These are phyloP conservation scores for Apolygus lucorum DNA, from an alignment of 1,140 invertebrate species.

Conservation along the genomic window DNA sequence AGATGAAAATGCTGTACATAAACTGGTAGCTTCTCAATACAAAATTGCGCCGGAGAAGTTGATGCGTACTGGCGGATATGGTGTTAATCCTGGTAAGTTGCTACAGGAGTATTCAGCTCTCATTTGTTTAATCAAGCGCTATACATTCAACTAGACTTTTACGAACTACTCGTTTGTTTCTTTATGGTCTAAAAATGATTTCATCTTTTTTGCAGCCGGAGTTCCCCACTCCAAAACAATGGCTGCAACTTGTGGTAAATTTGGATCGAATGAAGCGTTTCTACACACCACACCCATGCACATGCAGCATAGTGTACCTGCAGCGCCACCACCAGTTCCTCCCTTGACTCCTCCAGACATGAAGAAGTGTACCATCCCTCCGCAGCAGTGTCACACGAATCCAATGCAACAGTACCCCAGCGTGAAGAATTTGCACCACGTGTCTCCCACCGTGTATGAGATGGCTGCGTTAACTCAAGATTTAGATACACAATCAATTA, in stretches of 20 bases:
- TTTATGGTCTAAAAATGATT: no score
- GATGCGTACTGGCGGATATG: constrained; percentile 88
- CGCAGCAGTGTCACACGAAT: constrained; percentile 46
- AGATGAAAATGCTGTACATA: constrained; percentile 93
- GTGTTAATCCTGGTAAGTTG: constrained; percentile 69
- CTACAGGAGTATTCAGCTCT: neutral
- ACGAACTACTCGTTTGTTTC: neutral
- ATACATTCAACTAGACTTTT: no score
- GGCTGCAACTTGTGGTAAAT: constrained; percentile 26
- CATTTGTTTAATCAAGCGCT: neutral
- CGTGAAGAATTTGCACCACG: constrained; percentile 61
- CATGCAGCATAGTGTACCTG: constrained; percentile 28
- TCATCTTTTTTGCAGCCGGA: constrained; percentile 23
- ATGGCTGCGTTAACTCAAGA: constrained; percentile 94
- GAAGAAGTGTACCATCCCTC: constrained; percentile 26
- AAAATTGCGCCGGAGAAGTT: constrained; percentile 94
- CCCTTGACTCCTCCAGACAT: constrained; percentile 39
- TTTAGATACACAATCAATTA: constrained; percentile 91
- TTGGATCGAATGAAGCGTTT: constrained; percentile 20
- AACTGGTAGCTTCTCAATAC: constrained; percentile 92
- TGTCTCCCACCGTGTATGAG: constrained; percentile 83
- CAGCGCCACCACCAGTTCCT: constrained; percentile 40
- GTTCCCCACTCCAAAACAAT: constrained; percentile 26
- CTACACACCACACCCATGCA: constrained; percentile 24
- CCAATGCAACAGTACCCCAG: constrained; percentile 52